These are phyloP conservation scores for Ammospiza nelsoni DNA, from an alignment of 2,113 vertebrate genomes.

Conservation along the genomic window DNA sequence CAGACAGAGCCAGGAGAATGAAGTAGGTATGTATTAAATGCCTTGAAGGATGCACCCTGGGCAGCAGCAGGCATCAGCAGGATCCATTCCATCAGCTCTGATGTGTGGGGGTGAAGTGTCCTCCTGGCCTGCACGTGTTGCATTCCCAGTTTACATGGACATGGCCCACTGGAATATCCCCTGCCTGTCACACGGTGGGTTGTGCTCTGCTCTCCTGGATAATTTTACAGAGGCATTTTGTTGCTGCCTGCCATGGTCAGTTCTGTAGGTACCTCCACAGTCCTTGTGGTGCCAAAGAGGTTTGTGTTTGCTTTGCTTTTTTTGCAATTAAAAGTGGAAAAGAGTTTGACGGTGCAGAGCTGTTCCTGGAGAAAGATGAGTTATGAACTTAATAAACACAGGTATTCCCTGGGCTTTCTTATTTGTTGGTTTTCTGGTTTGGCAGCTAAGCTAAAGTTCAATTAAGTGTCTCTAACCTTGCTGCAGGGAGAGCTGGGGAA, in stretches of 20 bases:
- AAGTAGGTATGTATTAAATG: neutral
- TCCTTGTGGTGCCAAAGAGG: neutral
- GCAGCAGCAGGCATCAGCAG: neutral
- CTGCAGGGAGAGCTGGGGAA: conserved; percentile 54
- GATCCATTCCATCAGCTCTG: neutral
- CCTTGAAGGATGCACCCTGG: neutral
- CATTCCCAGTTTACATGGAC: neutral
- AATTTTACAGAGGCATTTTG: neutral
- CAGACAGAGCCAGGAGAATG: neutral
- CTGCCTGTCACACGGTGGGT: rapidly evolving
- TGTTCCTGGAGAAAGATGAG: neutral
- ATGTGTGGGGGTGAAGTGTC: rapidly evolving
- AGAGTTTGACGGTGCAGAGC: neutral
- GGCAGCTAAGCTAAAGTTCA: conserved; percentile 46
- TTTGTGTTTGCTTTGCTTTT: neutral
- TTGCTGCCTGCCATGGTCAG: neutral
- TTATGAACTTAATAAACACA: neutral
- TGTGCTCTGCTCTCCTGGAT: neutral
- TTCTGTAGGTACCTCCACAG: neutral
- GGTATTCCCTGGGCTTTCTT: neutral
- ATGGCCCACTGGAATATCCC: neutral
- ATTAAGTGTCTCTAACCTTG: conserved; percentile 46
- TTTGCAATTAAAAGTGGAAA: neutral
- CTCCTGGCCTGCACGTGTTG: rapidly evolving
- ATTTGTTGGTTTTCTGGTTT: conserved; percentile 20